Conservation (phyloP, 2,888 invertebrate species). For the Epinotia demarniana region DNA sequence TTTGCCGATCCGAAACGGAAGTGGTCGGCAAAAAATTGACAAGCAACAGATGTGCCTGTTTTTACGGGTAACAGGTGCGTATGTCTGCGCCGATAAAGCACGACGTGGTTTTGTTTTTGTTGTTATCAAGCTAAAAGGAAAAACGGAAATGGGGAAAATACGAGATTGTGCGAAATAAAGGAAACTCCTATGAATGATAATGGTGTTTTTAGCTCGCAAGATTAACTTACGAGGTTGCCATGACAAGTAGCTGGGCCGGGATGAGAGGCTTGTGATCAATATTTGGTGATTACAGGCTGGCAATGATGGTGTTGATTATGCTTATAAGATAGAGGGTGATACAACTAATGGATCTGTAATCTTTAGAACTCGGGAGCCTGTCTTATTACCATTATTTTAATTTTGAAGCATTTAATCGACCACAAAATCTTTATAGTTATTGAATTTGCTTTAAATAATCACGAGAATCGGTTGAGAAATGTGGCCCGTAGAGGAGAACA, state of each 20-base stretch:
- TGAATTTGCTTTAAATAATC: too few species aligned
- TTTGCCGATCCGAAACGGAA: conserved; percentile 43
- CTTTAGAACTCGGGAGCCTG: too few species aligned
- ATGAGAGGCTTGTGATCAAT: too few species aligned
- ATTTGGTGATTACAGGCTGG: neutral
- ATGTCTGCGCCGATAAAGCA: conserved; percentile 31
- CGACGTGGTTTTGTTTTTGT: conserved; percentile 27
- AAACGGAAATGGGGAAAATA: conserved; percentile 10
- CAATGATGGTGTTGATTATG: neutral
- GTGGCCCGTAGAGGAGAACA: too few species aligned
- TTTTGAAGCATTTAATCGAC: too few species aligned
- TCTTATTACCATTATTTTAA: too few species aligned
- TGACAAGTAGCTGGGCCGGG: neutral
- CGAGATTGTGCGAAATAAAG: neutral
- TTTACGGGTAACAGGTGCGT: conserved; percentile 42
- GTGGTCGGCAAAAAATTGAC: conserved; percentile 45
- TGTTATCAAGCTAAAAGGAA: conserved; percentile 27
- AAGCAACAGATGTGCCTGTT: conserved; percentile 46
- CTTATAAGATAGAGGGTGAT: neutral
- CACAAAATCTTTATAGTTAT: too few species aligned
- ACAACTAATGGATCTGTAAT: too few species aligned
- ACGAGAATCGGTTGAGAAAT: too few species aligned
- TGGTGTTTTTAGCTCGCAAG: neutral
- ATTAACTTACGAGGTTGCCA: neutral
- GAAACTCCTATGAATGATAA: neutral